Percentiles rank a stretch among this genome's conserved stretches.
phyloP scores from a whole-genome alignment of 2,888 invertebrate genomes.

The Drosophila nigricruria region DNA sequence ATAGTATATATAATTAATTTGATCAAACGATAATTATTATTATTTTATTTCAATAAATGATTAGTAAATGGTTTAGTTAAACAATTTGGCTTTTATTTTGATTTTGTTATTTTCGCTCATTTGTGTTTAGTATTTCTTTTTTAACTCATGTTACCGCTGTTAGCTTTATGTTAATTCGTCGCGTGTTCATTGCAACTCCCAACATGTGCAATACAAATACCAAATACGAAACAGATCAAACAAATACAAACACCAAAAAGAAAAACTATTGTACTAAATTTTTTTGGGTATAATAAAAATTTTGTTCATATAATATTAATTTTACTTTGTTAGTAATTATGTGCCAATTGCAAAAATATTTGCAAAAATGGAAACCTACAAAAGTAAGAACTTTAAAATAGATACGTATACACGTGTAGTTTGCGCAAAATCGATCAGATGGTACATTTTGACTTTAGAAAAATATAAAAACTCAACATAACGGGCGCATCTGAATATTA shows the following conservation, averaged over 20 bases:
- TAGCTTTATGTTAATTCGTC: constrained; percentile 11
- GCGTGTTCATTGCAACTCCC: background rate
- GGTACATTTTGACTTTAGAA: constrained; percentile 29
- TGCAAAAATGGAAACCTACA: constrained; percentile 32
- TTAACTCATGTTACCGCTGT: constrained; percentile 12
- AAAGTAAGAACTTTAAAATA: constrained; percentile 55
- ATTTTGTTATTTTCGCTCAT: constrained; percentile 10
- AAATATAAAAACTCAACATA: background rate
- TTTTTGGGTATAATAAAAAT: too few species aligned
- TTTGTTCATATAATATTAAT: constrained; percentile 24
- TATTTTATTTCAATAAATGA: constrained; percentile 70
- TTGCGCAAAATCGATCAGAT: constrained; percentile 29
- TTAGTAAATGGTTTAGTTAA: constrained; percentile 76
- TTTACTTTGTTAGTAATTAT: constrained; percentile 61
- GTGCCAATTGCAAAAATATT: constrained; percentile 67
- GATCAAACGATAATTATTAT: constrained; percentile 34
- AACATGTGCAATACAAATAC: constrained; percentile 12
- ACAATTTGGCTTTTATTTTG: constrained; percentile 28
- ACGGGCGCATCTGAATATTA: constrained; percentile 8
- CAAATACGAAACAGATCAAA: constrained; percentile 6
- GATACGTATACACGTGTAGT: background rate
- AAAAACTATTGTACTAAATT: too few species aligned
- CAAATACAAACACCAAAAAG: constrained; percentile 3
- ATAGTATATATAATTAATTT: constrained; percentile 32
- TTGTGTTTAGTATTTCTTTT: constrained; percentile 7